Base-by-base conservation (phyloP, 2,888 invertebrate genomes). In the Neoaliturus tenellus region DNA sequence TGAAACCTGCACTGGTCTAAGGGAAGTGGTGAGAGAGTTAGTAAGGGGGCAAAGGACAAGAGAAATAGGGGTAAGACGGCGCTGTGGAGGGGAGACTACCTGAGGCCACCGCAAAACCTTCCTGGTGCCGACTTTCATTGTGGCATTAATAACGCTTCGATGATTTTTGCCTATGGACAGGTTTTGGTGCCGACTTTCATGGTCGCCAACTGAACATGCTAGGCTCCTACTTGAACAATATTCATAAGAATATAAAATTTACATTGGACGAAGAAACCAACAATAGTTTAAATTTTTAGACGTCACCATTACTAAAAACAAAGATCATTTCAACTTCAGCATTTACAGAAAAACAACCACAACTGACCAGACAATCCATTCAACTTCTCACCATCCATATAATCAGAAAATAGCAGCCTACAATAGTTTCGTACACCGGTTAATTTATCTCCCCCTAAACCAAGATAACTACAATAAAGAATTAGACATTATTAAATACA, bases 261-360 rank as follows among this genome's bases (percentile, higher is more conserved):
- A 67, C 67, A 0, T 35, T 67, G 31, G 31, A 67, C 4, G 67
- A 67, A n/a, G 67, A 67, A n/a, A 67, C 17, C 33, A 31, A 67
- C n/a, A 67, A 35, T 33, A 23, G 2, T 3, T 5, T 67, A 33
- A 31, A 67, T 67, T 67, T n/a, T 41, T 71, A 23, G 35, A 71
- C 17, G 3, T 71, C 17, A 67, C 67, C 28, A 67, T 67, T 20
- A 33, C 10, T 3, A 67, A 35, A 14, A 31, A 31, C 33, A 10
- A 17, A 4, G 5, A 67, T 33, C 28, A n/a, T 10, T 35, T 33
- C 28, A 5, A 39, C n/a, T 71, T 67, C n/a, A 67, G 14, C 2
- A 31, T 67, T 10, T 67, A 67, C n/a, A 67, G 67, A n/a, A 67
- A 67, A 23, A 28, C 67, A 31, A 67, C 67, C 4, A 67, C 67